Conservation (phyloP, 2,797 vertebrate genomes). For the Eulemur albifrons region DNA sequence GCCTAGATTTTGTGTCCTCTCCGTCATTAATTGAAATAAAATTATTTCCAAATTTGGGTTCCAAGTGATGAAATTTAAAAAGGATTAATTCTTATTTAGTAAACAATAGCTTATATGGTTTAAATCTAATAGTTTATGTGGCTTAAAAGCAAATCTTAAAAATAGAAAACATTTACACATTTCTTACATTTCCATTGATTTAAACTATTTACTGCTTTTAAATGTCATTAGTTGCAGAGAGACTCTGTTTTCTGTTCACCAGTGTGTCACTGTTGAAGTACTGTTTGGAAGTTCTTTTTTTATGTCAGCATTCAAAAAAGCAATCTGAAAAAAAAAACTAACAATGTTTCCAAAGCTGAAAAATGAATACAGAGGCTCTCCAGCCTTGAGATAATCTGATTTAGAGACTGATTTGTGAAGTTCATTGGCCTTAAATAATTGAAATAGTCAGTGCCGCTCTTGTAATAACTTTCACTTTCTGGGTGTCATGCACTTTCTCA, state of each 20-base stretch:
- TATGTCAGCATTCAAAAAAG: not conserved
- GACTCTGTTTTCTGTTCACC: not conserved
- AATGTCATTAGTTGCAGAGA: not conserved
- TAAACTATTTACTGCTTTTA: not conserved
- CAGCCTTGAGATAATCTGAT: not conserved
- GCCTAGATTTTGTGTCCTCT: not conserved
- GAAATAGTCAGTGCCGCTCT: not conserved
- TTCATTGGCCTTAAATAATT: slow-evolving; percentile 51
- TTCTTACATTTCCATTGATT: not conserved
- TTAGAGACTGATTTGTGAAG: slow-evolving; percentile 39
- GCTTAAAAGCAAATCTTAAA: not conserved
- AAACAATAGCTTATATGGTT: not conserved
- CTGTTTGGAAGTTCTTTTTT: not conserved
- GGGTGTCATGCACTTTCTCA: not conserved
- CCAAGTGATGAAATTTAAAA: not conserved
- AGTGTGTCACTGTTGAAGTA: not conserved
- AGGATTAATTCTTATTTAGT: not conserved
- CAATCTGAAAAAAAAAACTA: not conserved
- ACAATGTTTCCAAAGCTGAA: not conserved
- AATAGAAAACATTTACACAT: not conserved
- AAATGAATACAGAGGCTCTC: not conserved
- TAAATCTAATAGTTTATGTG: not conserved
- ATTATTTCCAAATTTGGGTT: not conserved
- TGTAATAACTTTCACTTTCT: not conserved
- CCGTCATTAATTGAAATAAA: not conserved